These are phyloP conservation scores for Pituophis catenifer DNA, from an alignment of 2,113 vertebrate species.

Conservation along the genomic window DNA sequence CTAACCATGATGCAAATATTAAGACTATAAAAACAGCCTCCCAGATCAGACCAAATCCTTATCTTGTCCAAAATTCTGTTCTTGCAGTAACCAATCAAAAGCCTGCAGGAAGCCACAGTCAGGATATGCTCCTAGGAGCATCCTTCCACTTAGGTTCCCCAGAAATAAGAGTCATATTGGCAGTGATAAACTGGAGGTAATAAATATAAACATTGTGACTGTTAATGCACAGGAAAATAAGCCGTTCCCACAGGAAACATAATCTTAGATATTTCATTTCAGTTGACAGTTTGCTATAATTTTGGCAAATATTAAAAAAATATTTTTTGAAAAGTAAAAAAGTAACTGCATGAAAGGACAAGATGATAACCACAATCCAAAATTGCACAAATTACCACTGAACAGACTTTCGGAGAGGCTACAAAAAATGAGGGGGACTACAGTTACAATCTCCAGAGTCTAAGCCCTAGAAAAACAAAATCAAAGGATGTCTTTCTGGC, in stretches of 20 bases:
- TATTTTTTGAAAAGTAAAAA: conserved; percentile 23
- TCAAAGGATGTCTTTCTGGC: not conserved
- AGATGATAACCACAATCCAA: not conserved
- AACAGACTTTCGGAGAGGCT: not conserved
- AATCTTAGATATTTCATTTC: not conserved
- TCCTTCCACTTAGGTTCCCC: not conserved
- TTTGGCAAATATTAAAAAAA: not conserved
- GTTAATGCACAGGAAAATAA: not conserved
- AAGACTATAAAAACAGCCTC: not conserved
- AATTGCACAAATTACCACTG: not conserved
- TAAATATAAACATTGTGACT: not conserved
- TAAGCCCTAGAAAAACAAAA: not conserved
- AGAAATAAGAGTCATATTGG: not conserved
- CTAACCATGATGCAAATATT: not conserved
- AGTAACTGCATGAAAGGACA: not conserved
- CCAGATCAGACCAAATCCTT: not conserved
- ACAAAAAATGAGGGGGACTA: not conserved
- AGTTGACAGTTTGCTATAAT: not conserved
- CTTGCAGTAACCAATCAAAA: not conserved
- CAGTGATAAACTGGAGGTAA: not conserved
- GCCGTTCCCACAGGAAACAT: not conserved
- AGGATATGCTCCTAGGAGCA: not conserved
- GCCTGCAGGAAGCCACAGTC: not conserved
- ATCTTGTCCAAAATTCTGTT: not conserved
- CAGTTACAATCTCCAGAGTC: not conserved